Evolutionary conservation across 1,140 invertebrate genomes (phyloP).

Genomic region (Cyphomyrmex costatus): DNA sequence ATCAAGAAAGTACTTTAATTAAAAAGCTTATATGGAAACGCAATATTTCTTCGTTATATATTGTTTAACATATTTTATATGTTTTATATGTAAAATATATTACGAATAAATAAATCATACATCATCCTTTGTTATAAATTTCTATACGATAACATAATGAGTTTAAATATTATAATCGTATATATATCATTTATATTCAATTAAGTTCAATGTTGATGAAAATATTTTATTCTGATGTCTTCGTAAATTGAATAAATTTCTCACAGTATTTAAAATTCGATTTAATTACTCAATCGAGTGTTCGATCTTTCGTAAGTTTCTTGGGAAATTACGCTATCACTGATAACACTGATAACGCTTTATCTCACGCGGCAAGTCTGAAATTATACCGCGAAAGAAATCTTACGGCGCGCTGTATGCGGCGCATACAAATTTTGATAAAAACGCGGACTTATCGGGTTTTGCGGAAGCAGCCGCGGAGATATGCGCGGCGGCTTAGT

Average conservation of each 20-base stretch:
- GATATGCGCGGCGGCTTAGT: slow-evolving; percentile 73
- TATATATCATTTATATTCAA: not conserved
- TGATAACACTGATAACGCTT: slow-evolving; percentile 17
- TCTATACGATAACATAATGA: not conserved
- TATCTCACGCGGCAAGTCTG: not conserved
- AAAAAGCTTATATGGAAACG: slow-evolving; percentile 30
- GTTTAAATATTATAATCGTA: not conserved
- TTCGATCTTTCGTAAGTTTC: not conserved
- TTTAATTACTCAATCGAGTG: not conserved
- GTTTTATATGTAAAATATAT: not conserved
- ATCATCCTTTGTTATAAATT: not conserved
- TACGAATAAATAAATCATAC: not conserved
- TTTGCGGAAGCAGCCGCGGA: slow-evolving; percentile 59
- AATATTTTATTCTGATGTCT: not conserved
- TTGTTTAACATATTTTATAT: not conserved
- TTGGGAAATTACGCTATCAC: slow-evolving; percentile 5
- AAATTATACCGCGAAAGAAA: slow-evolving; percentile 54
- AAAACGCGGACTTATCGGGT: slow-evolving; percentile 71
- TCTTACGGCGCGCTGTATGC: not conserved
- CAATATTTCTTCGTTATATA: slow-evolving; percentile 3
- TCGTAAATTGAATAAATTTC: not conserved
- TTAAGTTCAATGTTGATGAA: not conserved
- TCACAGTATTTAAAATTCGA: not conserved
- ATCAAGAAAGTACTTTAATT: slow-evolving; percentile 56
- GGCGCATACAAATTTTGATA: slow-evolving; percentile 69